These are phyloP conservation scores for Gymnoscopelus braueri DNA, from an alignment of 2,797 vertebrate genomes.

Conservation along the genomic window DNA sequence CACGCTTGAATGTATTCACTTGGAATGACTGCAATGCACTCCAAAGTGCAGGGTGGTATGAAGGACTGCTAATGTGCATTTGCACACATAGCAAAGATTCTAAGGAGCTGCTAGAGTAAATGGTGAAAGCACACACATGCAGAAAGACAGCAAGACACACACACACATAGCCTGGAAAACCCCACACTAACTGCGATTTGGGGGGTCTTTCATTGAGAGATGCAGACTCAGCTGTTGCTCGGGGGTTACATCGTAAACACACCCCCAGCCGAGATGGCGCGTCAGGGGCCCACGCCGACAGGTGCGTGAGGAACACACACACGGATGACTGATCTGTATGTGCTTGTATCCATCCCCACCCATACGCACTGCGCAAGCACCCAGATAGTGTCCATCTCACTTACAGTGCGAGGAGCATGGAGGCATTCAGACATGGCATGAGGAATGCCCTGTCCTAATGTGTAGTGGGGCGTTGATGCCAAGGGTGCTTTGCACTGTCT, in stretches of 20 bases:
- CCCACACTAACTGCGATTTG: slow-evolving; percentile 40
- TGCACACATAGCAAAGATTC: slow-evolving; percentile 32
- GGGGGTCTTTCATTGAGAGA: slow-evolving; percentile 58
- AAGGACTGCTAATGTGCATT: slow-evolving; percentile 10
- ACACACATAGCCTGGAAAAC: slow-evolving; percentile 19
- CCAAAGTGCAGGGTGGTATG: slow-evolving; percentile 2
- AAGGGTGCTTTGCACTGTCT: slow-evolving; percentile 59
- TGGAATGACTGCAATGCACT: slow-evolving; percentile 44
- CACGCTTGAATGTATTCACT: slow-evolving; percentile 2
- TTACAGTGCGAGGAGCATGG: slow-evolving; percentile 34
- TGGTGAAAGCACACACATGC: slow-evolving; percentile 1
- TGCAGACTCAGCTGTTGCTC: slow-evolving; percentile 70
- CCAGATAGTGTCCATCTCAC: slow-evolving; percentile 55
- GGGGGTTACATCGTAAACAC: slow-evolving; percentile 64
- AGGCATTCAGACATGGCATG: slow-evolving; percentile 45
- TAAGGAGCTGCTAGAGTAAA: slow-evolving; percentile 22
- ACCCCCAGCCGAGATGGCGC: slow-evolving; percentile 69
- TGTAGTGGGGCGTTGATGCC: slow-evolving; percentile 47
- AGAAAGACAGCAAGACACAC: background rate
- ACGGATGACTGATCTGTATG: slow-evolving; percentile 30
- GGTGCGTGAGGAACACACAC: slow-evolving; percentile 67
- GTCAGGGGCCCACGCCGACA: slow-evolving; percentile 59
- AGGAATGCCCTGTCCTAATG: slow-evolving; percentile 44
- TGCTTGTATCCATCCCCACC: slow-evolving; percentile 42
- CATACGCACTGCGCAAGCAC: slow-evolving; percentile 37